Base-by-base conservation (phyloP, 2,888 invertebrate species). In the Scelioninae gen. 1 region DNA sequence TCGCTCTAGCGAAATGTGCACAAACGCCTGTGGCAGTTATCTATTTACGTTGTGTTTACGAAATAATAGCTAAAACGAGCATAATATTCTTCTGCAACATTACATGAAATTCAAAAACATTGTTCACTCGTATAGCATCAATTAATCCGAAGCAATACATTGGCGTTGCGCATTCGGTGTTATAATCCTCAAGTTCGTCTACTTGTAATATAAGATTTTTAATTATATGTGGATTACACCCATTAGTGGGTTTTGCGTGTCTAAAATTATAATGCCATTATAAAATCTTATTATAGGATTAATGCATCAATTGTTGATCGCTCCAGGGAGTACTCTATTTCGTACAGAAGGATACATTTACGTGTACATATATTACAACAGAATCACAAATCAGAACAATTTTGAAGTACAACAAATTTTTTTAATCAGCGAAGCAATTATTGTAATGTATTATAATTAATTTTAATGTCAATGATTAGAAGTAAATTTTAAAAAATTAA, bases 21-120 rank as follows among this genome's bases (percentile, higher is more conserved):
- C 81, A 83, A 83, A 78, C 69, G 78, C 82, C 69, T 40, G 78
- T 69, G 78, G 82, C 75, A 58, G 69, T 83, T 78, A 69, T 75
- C 82, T 78, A 72, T 77, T 78, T 83, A 65, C 75, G 56, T 47
- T 65, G 78, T 76, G 71, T 69, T 83, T 69, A 75, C 76, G 62
- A 77, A 82, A 82, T 74, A 82, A 77, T 77, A 77, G 49, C 68
- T 72, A 77, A 74, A 68, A 80, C 74, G 68, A 51, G 62, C 74
- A 62, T 80, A 74, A 68, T 74, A 80, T 80, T 74, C 63, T 13
- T 29, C 51, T 49, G 34, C 45, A 56, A 13, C 74, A 40, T 60
- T 65, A 45, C 63, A n/a, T 51, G 34, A 40, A 68, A 68, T 80
- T 60, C 66, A 74, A 63, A 79, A 79, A 79, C 72, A 79, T 58